phyloP scores from a whole-genome alignment of 2,888 invertebrate species.

The Calameuta filiformis region DNA sequence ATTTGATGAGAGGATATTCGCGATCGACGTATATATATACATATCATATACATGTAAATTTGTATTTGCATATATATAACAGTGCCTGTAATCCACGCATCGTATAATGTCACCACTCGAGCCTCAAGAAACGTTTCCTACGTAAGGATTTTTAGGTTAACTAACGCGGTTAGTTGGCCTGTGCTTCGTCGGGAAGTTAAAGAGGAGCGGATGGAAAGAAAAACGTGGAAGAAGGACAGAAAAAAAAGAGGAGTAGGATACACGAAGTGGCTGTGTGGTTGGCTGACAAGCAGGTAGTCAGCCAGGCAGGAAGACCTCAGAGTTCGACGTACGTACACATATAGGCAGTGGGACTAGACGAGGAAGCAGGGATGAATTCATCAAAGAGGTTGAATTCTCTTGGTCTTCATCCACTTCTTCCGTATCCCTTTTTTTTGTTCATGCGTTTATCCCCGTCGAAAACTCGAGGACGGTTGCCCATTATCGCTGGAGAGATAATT shows the following conservation, averaged over 20 bases:
- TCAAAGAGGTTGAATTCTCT: neutral
- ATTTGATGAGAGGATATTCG: neutral
- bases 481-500: slow-evolving; percentile 58
- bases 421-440: slow-evolving; percentile 28
- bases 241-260: neutral
- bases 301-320: neutral
- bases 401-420: neutral
- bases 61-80: neutral
- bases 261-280: neutral
- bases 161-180: neutral
- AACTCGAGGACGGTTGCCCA: slow-evolving; percentile 48
- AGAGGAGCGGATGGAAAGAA: neutral
- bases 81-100: neutral
- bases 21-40: too few relatives aligned
- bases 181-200: neutral
- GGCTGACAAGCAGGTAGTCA: neutral
- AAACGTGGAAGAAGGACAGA: neutral
- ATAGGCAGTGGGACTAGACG: neutral
- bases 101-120: neutral
- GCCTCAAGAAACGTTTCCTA: neutral
- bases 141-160: neutral
- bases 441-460: slow-evolving; percentile 49
- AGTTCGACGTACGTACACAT: neutral
- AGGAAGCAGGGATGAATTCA: neutral
- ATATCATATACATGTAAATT: too few relatives aligned